phyloP scores from a whole-genome alignment of 2,888 invertebrate species.

The Eupithecia subfuscata region DNA sequence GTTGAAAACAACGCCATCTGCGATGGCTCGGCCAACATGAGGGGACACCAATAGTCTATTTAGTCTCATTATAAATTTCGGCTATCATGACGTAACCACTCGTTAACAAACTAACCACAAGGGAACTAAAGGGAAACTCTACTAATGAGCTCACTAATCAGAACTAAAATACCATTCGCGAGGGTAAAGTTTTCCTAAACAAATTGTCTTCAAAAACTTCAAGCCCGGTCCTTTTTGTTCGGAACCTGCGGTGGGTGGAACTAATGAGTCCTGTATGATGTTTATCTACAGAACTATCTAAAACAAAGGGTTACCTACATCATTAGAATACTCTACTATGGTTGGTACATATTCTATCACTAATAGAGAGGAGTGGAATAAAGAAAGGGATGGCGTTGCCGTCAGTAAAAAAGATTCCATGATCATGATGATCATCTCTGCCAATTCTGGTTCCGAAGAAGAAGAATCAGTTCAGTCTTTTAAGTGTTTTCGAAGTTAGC shows the following conservation, averaged over 20 bases:
- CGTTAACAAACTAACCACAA: constrained; percentile 7
- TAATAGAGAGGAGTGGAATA: background rate
- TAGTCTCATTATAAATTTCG: background rate
- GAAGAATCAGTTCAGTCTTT: too few species aligned
- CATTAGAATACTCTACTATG: background rate
- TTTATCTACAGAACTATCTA: constrained; percentile 6
- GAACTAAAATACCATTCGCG: constrained; percentile 19
- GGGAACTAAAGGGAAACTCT: constrained; percentile 7
- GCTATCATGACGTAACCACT: constrained; percentile 1
- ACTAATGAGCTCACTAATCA: constrained; percentile 23
- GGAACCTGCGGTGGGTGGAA: constrained; percentile 11
- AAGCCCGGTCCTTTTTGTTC: constrained; percentile 22
- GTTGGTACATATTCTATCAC: background rate
- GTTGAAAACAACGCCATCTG: background rate
- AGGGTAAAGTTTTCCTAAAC: constrained; percentile 31
- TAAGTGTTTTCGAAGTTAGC: too few species aligned
- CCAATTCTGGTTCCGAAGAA: background rate
- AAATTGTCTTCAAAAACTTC: constrained; percentile 33
- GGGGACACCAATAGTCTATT: background rate
- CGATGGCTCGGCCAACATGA: background rate
- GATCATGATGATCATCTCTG: background rate
- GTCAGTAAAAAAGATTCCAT: too few species aligned
- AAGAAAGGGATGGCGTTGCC: background rate
- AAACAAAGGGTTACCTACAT: background rate
- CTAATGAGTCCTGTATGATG: constrained; percentile 16